phyloP scores from a whole-genome alignment of 2,888 invertebrate species.

The Trichopria drosophilae region DNA sequence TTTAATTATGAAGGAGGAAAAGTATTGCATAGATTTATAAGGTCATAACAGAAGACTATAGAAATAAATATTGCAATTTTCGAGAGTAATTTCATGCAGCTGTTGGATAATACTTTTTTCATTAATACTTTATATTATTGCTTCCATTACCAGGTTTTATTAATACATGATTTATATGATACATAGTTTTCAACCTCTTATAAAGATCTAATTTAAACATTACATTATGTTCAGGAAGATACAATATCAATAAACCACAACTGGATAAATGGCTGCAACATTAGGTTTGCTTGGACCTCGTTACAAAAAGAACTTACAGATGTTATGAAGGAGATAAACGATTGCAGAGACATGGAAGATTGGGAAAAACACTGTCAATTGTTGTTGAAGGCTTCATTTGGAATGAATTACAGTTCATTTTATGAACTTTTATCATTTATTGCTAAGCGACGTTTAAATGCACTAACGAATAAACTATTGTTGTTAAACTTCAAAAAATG shows the following conservation, averaged over 20 bases:
- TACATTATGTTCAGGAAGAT: slow-evolving; percentile 68
- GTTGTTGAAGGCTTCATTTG: slow-evolving; percentile 75
- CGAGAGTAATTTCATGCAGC: too few relatives aligned
- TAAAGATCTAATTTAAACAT: too few relatives aligned
- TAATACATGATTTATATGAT: too few relatives aligned
- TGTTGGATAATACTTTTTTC: too few relatives aligned
- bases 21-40: too few relatives aligned
- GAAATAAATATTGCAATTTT: too few relatives aligned
- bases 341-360: slow-evolving; percentile 74
- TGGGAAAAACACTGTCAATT: slow-evolving; percentile 81
- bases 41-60: too few relatives aligned
- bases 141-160: too few relatives aligned
- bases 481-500: slow-evolving; percentile 56
- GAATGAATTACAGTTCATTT: slow-evolving; percentile 75
- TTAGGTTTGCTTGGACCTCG: slow-evolving; percentile 72
- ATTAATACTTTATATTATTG: too few relatives aligned
- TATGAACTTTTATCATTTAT: slow-evolving; percentile 69
- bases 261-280: slow-evolving; percentile 92
- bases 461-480: slow-evolving; percentile 52
- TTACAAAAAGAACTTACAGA: slow-evolving; percentile 66
- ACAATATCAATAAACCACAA: slow-evolving; percentile 98
- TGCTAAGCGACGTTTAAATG: slow-evolving; percentile 63
- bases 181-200: too few relatives aligned
- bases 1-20: too few relatives aligned
- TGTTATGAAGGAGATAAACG: slow-evolving; percentile 78